Base-by-base conservation (phyloP, 2,888 invertebrate species). In the Brenthis ino region DNA sequence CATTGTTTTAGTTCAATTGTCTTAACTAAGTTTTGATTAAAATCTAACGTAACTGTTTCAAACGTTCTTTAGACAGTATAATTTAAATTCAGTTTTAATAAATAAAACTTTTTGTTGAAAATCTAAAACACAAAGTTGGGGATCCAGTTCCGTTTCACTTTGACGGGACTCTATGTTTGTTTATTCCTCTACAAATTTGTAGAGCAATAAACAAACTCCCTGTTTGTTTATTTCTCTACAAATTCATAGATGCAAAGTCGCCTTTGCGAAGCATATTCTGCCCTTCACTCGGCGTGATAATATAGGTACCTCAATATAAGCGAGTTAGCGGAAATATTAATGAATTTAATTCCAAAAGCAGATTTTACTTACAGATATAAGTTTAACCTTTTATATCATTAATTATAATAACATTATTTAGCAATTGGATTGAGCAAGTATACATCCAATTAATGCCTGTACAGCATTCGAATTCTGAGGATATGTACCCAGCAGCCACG, bases 321-420 rank as follows among this genome's bases (percentile, higher is more conserved):
- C 48, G 57, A 57, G 24, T 57, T 61, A 71, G 63, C 57, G 67
- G 65, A 67, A 71, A 68, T 68, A 66, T 55, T 66, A 57, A 71
- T 64, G 5, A 53, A 53, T 43, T 37, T 43, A 24, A 24, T 28
- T 58, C n/a, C 8, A 24, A 67, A 63, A 67, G 47, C 50, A 65
- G 8, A 43, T 57, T 43, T 16, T 47, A 56, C 33, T 50, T 20
- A 16, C 53, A 58, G 43, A 47, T 50, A 28, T 65, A 61, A 53
- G 13, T 51, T n/a, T 65, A 37, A 63, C 60, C 48, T 50, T 60
- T 50, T 50, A 24, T 50, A n/a, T 50, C 48, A 60, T 50, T 24
- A 60, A 50, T 28, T 28, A 28, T 50, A 60, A 50, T 28, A 3
- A 12, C 50, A n/a, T 24, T 48, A 58, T 48, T 11, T 33, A 60